phyloP scores from a whole-genome alignment of 1,140 invertebrate species.

The Tyrophagus putrescentiae region DNA sequence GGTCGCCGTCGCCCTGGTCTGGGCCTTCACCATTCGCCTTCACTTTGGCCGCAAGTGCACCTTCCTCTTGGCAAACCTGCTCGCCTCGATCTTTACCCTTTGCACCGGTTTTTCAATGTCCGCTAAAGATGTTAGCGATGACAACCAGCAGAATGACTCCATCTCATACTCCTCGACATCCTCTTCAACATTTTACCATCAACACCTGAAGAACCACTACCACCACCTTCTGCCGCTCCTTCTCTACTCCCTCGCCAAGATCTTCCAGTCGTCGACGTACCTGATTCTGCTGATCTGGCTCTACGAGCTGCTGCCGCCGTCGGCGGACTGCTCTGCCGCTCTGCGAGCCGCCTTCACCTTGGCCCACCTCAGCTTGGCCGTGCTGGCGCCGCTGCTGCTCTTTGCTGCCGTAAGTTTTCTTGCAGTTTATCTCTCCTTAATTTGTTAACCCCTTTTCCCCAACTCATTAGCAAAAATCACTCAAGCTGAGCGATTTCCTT shows the following conservation, averaged over 20 bases:
- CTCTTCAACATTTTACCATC: neutral
- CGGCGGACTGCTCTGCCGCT: neutral
- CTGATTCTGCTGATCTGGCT: neutral
- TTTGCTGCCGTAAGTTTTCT: slow-evolving; percentile 1
- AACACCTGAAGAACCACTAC: neutral
- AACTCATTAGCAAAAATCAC: neutral
- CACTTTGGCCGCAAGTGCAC: slow-evolving; percentile 3
- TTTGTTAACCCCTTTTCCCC: neutral
- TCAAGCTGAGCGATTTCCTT: neutral
- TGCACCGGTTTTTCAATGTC: slow-evolving; percentile 4
- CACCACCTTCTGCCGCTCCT: neutral
- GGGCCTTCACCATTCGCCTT: neutral
- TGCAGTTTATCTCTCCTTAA: neutral
- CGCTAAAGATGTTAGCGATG: neutral
- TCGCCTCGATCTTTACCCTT: slow-evolving; percentile 2
- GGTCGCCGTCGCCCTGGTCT: neutral
- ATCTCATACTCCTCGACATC: neutral
- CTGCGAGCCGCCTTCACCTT: neutral
- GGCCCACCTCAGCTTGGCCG: neutral
- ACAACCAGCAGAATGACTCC: neutral
- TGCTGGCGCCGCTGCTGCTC: neutral
- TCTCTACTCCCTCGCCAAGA: slow-evolving; percentile 9
- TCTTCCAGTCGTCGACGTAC: slow-evolving; percentile 7
- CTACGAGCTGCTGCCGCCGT: slow-evolving; percentile 9
- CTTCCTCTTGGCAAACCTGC: neutral